A percentile compares a stretch with the other conserved stretches of the same genome.
phyloP scores from a whole-genome alignment of 2,113 vertebrate species.

The Scomber scombrus region DNA sequence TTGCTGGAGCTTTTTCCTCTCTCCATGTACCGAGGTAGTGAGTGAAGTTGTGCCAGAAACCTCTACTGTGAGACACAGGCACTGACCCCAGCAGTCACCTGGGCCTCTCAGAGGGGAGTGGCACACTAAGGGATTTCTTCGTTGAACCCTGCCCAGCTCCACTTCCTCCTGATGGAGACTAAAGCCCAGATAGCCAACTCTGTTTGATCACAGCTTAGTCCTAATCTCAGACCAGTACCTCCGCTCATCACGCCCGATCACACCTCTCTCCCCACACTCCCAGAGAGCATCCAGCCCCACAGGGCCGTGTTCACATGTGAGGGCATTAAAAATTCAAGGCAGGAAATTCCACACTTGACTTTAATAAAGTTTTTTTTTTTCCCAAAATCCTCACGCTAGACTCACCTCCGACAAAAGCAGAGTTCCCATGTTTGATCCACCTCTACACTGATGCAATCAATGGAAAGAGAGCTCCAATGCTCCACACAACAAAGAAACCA shows the following conservation, averaged over 20 bases:
- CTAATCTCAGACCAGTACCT: constrained; percentile 36
- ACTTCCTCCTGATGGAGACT: constrained; percentile 1
- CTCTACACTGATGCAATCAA: constrained; percentile 46
- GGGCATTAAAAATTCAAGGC: constrained; percentile 44
- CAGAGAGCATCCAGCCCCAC: constrained; percentile 3
- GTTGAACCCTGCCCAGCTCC: neutral
- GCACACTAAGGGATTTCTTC: neutral
- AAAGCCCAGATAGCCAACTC: constrained; percentile 14
- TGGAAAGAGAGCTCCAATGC: constrained; percentile 31
- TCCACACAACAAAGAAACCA: constrained; percentile 45
- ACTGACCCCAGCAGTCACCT: neutral
- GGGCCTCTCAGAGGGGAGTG: constrained; percentile 25
- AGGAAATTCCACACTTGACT: constrained; percentile 59
- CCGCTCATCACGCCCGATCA: neutral
- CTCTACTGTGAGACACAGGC: neutral
- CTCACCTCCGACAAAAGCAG: constrained; percentile 57
- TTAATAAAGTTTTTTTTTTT: constrained; percentile 52
- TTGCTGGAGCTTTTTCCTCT: too few relatives aligned
- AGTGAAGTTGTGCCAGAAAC: too few relatives aligned
- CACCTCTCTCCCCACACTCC: neutral
- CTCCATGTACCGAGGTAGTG: too few relatives aligned
- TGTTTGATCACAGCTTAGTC: constrained; percentile 66
- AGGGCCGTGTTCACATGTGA: constrained; percentile 5
- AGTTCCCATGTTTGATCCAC: constrained; percentile 55
- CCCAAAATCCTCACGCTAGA: constrained; percentile 47